These are phyloP conservation scores for Hypomecis punctinalis DNA, from an alignment of 2,888 invertebrate genomes.

Conservation along the genomic window DNA sequence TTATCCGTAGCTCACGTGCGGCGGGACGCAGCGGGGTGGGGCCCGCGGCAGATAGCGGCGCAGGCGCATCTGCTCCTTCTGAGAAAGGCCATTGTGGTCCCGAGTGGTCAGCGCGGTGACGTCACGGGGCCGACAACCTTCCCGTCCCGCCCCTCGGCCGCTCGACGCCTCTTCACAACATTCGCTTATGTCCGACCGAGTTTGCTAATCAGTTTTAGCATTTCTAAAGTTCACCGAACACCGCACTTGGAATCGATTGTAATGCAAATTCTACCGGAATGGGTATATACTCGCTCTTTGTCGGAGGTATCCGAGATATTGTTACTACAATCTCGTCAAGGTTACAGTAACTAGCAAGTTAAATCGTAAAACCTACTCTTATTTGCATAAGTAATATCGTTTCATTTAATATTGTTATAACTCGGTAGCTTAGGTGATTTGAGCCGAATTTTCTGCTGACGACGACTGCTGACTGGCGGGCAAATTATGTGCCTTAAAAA, in stretches of 20 bases:
- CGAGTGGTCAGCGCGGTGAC: constrained; percentile 82
- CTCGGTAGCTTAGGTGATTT: not conserved
- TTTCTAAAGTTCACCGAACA: constrained; percentile 45
- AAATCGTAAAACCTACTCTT: constrained; percentile 22
- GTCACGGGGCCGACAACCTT: constrained; percentile 84
- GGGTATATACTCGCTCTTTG: constrained; percentile 24
- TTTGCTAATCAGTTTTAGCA: constrained; percentile 53
- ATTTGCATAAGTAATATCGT: constrained; percentile 26
- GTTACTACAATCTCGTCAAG: constrained; percentile 33
- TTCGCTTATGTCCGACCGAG: constrained; percentile 51
- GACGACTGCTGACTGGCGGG: constrained; percentile 11
- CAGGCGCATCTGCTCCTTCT: constrained; percentile 82
- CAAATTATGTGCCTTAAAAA: constrained; percentile 31
- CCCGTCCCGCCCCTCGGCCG: constrained; percentile 55
- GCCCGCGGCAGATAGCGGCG: constrained; percentile 71
- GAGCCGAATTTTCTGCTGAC: constrained; percentile 15
- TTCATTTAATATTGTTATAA: constrained; percentile 24
- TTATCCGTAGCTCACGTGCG: constrained; percentile 57
- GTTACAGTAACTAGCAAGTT: constrained; percentile 32
- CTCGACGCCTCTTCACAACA: constrained; percentile 43
- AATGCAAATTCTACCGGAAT: constrained; percentile 36
- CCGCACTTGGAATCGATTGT: constrained; percentile 44
- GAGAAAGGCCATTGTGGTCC: constrained; percentile 82
- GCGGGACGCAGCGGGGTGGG: constrained; percentile 56
- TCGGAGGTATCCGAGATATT: constrained; percentile 24